A percentile compares a stretch with the other conserved stretches of the same genome.
Conservation (phyloP, 2,888 invertebrate species). For the Chalcosyrphus nemorum region DNA sequence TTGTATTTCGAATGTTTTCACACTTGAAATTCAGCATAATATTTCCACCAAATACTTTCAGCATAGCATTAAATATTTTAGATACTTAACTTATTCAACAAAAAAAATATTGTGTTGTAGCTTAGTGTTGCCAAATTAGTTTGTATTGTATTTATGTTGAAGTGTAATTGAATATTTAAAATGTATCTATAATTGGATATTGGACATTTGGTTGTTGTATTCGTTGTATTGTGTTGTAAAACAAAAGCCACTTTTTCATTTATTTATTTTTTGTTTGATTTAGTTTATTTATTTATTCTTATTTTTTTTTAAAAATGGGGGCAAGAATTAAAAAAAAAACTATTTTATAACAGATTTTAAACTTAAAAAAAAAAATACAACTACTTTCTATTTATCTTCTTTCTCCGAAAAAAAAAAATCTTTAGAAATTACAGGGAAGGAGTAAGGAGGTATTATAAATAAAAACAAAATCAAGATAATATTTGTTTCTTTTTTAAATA, state of each 20-base stretch:
- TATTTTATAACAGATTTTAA: conserved; percentile 32
- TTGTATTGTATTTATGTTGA: conserved; percentile 65
- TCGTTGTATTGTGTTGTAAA: conserved; percentile 70
- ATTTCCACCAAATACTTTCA: neutral
- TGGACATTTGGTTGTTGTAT: conserved; percentile 66
- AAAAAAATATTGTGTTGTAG: conserved; percentile 65
- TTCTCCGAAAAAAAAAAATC: conserved; percentile 71
- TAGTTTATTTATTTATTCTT: conserved; percentile 15
- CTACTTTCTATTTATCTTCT: conserved; percentile 72
- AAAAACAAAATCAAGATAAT: conserved; percentile 60
- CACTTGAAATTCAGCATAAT: neutral
- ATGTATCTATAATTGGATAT: conserved; percentile 59
- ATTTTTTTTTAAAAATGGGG: conserved; percentile 6
- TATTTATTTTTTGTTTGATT: conserved; percentile 1
- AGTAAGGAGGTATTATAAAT: conserved; percentile 81
- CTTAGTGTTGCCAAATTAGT: conserved; percentile 70
- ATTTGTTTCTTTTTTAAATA: conserved; percentile 59
- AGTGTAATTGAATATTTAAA: conserved; percentile 52
- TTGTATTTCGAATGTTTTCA: conserved; percentile 24
- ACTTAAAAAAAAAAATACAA: conserved; percentile 53
- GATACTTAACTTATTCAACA: conserved; percentile 22
- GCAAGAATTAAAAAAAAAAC: conserved; percentile 25
- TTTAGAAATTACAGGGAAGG: conserved; percentile 82
- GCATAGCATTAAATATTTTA: conserved; percentile 44
- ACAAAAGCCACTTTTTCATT: conserved; percentile 63